Conservation (phyloP, 2,113 vertebrate species). For the Ammodytes marinus region DNA sequence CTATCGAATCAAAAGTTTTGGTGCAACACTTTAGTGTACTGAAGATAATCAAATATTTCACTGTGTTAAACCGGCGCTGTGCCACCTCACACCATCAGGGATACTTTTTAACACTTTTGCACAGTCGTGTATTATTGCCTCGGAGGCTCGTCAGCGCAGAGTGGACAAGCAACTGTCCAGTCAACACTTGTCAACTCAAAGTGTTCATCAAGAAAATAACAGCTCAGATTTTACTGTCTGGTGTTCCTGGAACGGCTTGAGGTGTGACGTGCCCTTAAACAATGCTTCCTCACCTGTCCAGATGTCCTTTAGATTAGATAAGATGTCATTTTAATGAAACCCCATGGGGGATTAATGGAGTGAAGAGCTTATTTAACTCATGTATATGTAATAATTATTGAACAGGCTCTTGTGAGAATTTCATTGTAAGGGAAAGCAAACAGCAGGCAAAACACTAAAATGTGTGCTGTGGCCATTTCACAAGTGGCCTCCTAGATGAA, state of each 20-base stretch:
- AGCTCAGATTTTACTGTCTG: not conserved
- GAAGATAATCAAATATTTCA: not conserved
- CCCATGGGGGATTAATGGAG: slow-evolving; percentile 2
- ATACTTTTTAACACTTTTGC: not conserved
- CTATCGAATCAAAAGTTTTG: not conserved
- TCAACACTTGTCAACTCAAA: slow-evolving; percentile 14
- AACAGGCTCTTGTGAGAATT: not conserved
- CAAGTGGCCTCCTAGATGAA: slow-evolving; percentile 56
- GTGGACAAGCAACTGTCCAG: not conserved
- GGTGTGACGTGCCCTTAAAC: slow-evolving; percentile 3
- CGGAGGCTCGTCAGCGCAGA: not conserved
- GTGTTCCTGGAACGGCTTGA: slow-evolving; percentile 4
- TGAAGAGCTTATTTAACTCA: not conserved
- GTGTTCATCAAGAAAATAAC: not conserved
- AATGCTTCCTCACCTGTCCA: slow-evolving; percentile 22
- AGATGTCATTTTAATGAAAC: not conserved
- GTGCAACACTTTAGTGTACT: too few species aligned
- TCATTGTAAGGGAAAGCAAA: not conserved
- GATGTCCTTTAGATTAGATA: slow-evolving; percentile 6
- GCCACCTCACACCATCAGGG: slow-evolving; percentile 13
- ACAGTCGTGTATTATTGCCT: not conserved
- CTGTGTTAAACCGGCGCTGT: not conserved
- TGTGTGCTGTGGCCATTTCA: slow-evolving; percentile 37
- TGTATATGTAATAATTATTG: slow-evolving; percentile 33
- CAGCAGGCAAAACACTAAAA: slow-evolving; percentile 23